Percentiles rank a stretch among this genome's conserved stretches.
Conservation (phyloP, 1,140 invertebrate species). For the Drosophila parabipectinata region DNA sequence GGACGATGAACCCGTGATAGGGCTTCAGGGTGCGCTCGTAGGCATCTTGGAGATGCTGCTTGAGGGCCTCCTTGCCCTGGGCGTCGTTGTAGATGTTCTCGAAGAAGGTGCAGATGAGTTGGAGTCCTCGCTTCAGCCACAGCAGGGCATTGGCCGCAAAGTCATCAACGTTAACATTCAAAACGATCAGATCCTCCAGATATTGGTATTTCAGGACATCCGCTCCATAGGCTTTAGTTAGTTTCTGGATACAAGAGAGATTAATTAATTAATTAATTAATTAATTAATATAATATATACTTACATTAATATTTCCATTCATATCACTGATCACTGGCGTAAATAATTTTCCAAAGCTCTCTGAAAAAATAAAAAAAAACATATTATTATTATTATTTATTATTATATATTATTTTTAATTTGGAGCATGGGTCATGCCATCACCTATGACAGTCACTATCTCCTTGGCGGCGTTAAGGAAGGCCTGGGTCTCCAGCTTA, state of each 20-base stretch:
- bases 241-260: slow-evolving; percentile 85
- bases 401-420: too few species aligned
- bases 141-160: slow-evolving; percentile 86
- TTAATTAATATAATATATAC: not conserved
- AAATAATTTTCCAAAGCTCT: slow-evolving; percentile 89
- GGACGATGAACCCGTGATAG: slow-evolving; percentile 83
- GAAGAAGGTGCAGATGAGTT: slow-evolving; percentile 81
- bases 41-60: slow-evolving; percentile 73
- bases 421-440: not conserved
- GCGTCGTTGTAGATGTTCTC: slow-evolving; percentile 79
- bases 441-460: slow-evolving; percentile 87
- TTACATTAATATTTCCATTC: slow-evolving; percentile 89
- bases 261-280: not conserved
- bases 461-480: slow-evolving; percentile 87
- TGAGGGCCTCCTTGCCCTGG: slow-evolving; percentile 60
- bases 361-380: slow-evolving; percentile 77
- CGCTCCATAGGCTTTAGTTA: slow-evolving; percentile 85
- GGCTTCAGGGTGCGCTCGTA: slow-evolving; percentile 81
- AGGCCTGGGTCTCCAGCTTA: slow-evolving; percentile 87
- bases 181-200: slow-evolving; percentile 88
- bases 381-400: slow-evolving; percentile 6
- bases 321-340: slow-evolving; percentile 90
- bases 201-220: slow-evolving; percentile 86
- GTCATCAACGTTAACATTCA: slow-evolving; percentile 87
- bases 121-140: slow-evolving; percentile 82